These are phyloP conservation scores for Cryptosula pallasiana DNA, from an alignment of 2,888 invertebrate species.

Conservation along the genomic window DNA sequence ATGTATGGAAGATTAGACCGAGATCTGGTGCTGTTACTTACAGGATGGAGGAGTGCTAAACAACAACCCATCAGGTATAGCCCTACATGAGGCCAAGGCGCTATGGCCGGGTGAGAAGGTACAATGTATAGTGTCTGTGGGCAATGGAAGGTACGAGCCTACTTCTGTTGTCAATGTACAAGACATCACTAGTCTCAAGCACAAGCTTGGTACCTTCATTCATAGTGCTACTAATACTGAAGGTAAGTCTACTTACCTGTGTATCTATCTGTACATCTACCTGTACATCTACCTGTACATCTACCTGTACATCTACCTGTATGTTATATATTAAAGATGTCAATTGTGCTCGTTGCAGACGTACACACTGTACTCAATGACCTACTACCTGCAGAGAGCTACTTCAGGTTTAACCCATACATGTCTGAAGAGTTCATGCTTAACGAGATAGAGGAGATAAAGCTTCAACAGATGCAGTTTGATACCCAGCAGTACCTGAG, in stretches of 20 bases:
- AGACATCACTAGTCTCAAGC: slow-evolving; percentile 64
- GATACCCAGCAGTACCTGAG: slow-evolving; percentile 76
- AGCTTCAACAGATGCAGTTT: slow-evolving; percentile 65
- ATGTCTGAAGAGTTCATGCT: slow-evolving; percentile 72
- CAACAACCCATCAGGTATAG: slow-evolving; percentile 84
- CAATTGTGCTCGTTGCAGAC: slow-evolving; percentile 56
- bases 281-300: not conserved
- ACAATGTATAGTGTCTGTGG: slow-evolving; percentile 76
- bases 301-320: not conserved
- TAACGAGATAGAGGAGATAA: slow-evolving; percentile 72
- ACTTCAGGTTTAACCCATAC: slow-evolving; percentile 84
- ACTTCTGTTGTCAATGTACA: slow-evolving; percentile 32
- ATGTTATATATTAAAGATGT: not conserved
- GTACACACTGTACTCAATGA: slow-evolving; percentile 56
- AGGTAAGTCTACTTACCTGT: slow-evolving; percentile 34
- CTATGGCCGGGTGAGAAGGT: slow-evolving; percentile 72
- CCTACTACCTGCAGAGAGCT: slow-evolving; percentile 61
- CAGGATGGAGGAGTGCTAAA: slow-evolving; percentile 77
- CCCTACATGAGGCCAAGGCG: slow-evolving; percentile 76
- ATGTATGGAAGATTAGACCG: no score
- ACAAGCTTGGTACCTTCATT: slow-evolving; percentile 65
- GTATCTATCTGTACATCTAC: not conserved
- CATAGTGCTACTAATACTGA: slow-evolving; percentile 52
- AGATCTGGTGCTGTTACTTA: slow-evolving; percentile 32
- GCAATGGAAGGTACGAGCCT: slow-evolving; percentile 62